Evolutionary conservation across 1,140 invertebrate genomes (phyloP).

Genomic region (Calephelis virginiensis): DNA sequence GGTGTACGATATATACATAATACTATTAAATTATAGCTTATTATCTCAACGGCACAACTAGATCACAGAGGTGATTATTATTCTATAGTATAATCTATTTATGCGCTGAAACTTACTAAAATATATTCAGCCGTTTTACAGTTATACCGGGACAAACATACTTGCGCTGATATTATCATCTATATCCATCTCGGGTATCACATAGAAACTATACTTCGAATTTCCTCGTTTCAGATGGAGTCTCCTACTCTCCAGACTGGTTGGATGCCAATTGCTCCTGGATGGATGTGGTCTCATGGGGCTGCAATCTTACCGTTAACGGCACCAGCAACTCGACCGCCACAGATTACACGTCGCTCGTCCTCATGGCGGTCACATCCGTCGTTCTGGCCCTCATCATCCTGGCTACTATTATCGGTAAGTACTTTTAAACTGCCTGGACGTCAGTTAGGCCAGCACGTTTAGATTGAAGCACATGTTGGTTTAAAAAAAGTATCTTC

Average conservation of each 20-base stretch:
- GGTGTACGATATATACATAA: too few species aligned
- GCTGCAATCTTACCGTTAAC: slow-evolving; percentile 59
- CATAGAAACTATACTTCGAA: neutral
- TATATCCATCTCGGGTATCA: neutral
- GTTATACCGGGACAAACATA: too few species aligned
- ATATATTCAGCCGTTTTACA: too few species aligned
- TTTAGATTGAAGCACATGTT: too few species aligned
- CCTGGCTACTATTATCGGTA: slow-evolving; percentile 88
- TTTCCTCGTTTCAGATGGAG: slow-evolving; percentile 45
- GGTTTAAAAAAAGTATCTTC: too few species aligned
- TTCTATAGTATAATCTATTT: too few species aligned
- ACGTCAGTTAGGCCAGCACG: too few species aligned
- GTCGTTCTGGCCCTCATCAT: slow-evolving; percentile 87
- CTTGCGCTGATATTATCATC: too few species aligned
- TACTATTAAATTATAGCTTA: too few species aligned
- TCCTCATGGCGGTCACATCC: slow-evolving; percentile 84
- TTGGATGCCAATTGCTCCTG: slow-evolving; percentile 64
- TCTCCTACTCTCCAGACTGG: slow-evolving; percentile 57
- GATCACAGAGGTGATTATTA: too few species aligned
- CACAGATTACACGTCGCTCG: slow-evolving; percentile 80
- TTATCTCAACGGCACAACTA: too few species aligned
- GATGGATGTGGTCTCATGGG: slow-evolving; percentile 66
- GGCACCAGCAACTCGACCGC: slow-evolving; percentile 64
- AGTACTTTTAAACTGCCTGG: slow-evolving; percentile 53
- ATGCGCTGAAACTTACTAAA: too few species aligned